Evolutionary conservation across 53 echinoderm and acorn worm species (phyloP), one percentile per base, ranked within the genome.

Genomic region (Echinometra lucunter): DNA sequence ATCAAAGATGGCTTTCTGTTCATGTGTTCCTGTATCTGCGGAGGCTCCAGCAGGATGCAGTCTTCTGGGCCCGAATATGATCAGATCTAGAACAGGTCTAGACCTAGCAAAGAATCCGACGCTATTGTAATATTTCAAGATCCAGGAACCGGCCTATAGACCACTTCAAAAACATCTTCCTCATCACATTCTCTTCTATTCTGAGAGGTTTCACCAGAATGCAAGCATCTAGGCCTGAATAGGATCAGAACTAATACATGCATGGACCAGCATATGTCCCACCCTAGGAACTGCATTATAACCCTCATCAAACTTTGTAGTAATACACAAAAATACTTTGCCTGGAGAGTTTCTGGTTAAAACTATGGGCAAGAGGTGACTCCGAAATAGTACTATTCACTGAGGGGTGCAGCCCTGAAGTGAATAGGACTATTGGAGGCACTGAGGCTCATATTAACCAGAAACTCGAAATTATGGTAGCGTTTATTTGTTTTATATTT

Each of bases 1-100:
- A 95, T 95, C 91, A 96, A 89, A 69, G 96, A 96, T 81, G 96
- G 96, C 21, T 92, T 88, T 45, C 18, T 88, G 30, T 96, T 89
- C 63, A 19, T 38, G 9, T 78, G 89, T 37, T 63, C 82, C 19
- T 94, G 57, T 19, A 74, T 88, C 21, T 89, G 90, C 40, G 91
- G 96, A 38, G 60, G 25, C 21, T 58, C 58, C 32, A 89, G 30
- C 27, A 57, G 10, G 16, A 89, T 89, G 89, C 35, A 60, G n/a
- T 38, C 38, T 12, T 85, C 85, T 85, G 85, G 85, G 25, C 85
- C 85, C 30, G 30, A 85, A 30, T 85, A 85, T 85, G 85, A 85
- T 85, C 85, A 85, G 49, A 85, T 85, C 34, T 85, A 85, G 49
- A 49, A 23, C 11, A 10, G 13, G 28, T 47, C 13, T 85, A 12